phyloP scores from a whole-genome alignment of 2,113 vertebrate genomes.

The Morone saxatilis region DNA sequence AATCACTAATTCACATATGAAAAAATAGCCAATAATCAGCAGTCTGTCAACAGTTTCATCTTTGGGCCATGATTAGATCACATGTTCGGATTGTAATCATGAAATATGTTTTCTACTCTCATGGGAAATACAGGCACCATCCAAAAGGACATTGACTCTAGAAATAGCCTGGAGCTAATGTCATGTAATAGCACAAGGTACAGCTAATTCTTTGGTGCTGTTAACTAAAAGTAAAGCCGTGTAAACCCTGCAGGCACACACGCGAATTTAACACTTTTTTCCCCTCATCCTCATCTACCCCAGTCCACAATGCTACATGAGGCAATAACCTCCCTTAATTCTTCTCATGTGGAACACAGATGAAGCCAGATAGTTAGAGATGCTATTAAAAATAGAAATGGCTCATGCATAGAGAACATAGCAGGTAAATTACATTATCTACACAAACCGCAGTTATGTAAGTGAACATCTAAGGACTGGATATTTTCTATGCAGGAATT shows the following conservation, averaged over 20 bases:
- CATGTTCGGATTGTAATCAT: constrained; percentile 9
- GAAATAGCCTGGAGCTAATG: constrained; percentile 36
- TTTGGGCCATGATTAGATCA: constrained; percentile 3
- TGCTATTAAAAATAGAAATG: constrained; percentile 50
- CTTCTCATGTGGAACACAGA: constrained; percentile 30
- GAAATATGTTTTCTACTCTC: neutral
- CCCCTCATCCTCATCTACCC: constrained; percentile 7
- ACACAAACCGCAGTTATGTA: constrained; percentile 22
- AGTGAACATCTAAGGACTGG: neutral
- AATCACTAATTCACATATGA: neutral
- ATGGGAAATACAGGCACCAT: constrained; percentile 23
- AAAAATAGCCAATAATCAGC: neutral
- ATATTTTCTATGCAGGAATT: neutral
- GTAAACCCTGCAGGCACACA: constrained; percentile 28
- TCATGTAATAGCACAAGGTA: constrained; percentile 5
- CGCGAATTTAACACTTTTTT: neutral
- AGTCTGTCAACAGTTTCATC: neutral
- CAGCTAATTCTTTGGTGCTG: constrained; percentile 35
- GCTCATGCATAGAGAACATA: neutral
- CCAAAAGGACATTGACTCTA: neutral
- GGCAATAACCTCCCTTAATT: constrained; percentile 29
- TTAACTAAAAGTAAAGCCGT: constrained; percentile 46
- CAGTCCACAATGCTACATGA: neutral
- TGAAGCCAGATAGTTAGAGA: constrained; percentile 46
- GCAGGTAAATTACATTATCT: constrained; percentile 45